Base-by-base conservation (phyloP, 2,888 invertebrate species). In the Limenitis camilla region DNA sequence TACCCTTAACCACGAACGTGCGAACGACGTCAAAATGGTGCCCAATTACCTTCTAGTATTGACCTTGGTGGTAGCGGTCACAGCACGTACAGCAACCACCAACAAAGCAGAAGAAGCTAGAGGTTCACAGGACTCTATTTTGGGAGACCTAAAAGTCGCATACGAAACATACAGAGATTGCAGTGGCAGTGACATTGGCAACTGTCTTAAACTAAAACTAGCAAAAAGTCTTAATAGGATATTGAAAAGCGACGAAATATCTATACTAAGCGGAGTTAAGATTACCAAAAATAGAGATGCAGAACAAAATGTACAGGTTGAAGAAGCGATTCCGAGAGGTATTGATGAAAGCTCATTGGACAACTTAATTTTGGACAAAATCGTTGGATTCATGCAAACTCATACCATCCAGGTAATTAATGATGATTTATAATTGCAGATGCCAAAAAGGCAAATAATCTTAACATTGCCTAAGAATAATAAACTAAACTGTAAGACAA, bases 121-220 rank as follows among this genome's bases (percentile, higher is more conserved):
- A 58, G 79, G 81, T 71, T 74, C 87, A 62, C 86, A 88, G 48
- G 86, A 86, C 58, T 75, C 69, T 63, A 75, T 89, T 60, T 80
- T 93, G 59, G 91, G 91, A 59, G 94, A 94, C 66, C 78, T 94
- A 5, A 90, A 92, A 64, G 89, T 92, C 67, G 90, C 93, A 60
- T 94, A 93, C 69, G 93, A 93, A 72, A 90, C 94, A 59, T 95
- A 95, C 80, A 93, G 92, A 76, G 94, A 95, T 67, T 95, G 95
- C 83, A 89, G 92, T 55, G 90, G 91, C 48, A 83, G 89, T 56
- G 92, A 92, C 61, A 74, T 93, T 31, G 88, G 92, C 4, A 90
- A 93, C 55, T 96, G 95, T 64, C 84, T 96, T 47, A 95, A 95
- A 76, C 80, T 94, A 55, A 95, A 95, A 72, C 78, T 95, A 46